phyloP scores from a whole-genome alignment of 2,888 invertebrate genomes.

The Elgonia sp. region DNA sequence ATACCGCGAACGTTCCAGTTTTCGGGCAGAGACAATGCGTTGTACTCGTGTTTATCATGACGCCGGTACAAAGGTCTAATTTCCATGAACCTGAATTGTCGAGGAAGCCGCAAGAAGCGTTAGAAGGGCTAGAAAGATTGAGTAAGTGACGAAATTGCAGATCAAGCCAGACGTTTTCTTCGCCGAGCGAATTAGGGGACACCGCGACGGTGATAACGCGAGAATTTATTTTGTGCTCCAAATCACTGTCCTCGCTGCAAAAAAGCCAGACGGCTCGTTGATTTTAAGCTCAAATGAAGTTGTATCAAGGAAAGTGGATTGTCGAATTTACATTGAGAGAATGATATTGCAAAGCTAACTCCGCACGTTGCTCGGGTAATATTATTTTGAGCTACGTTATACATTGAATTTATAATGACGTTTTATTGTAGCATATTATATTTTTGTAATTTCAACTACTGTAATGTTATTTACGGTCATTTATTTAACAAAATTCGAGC shows the following conservation, averaged over 20 bases:
- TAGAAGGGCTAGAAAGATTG: conserved; percentile 87
- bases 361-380: conserved; percentile 25
- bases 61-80: conserved; percentile 88
- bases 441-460: background rate
- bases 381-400: conserved; percentile 52
- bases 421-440: background rate
- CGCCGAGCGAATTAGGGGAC: conserved; percentile 76
- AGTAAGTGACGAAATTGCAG: conserved; percentile 87
- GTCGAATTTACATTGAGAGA: conserved; percentile 59
- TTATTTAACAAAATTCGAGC: too few relatives aligned
- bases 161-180: conserved; percentile 86
- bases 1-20: conserved; percentile 90
- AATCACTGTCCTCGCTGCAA: conserved; percentile 90
- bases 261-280: conserved; percentile 49
- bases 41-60: conserved; percentile 68
- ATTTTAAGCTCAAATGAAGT: conserved; percentile 64
- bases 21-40: conserved; percentile 89
- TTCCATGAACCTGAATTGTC: conserved; percentile 89
- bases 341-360: conserved; percentile 57
- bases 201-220: conserved; percentile 87
- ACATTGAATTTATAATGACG: conserved; percentile 37
- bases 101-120: conserved; percentile 87
- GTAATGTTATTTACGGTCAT: background rate
- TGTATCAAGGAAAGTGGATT: conserved; percentile 45
- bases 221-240: conserved; percentile 90